A percentile compares a stretch with the other conserved stretches of the same genome.
Conservation (phyloP, 2,888 invertebrate species). For the Dendrolimus pini region DNA sequence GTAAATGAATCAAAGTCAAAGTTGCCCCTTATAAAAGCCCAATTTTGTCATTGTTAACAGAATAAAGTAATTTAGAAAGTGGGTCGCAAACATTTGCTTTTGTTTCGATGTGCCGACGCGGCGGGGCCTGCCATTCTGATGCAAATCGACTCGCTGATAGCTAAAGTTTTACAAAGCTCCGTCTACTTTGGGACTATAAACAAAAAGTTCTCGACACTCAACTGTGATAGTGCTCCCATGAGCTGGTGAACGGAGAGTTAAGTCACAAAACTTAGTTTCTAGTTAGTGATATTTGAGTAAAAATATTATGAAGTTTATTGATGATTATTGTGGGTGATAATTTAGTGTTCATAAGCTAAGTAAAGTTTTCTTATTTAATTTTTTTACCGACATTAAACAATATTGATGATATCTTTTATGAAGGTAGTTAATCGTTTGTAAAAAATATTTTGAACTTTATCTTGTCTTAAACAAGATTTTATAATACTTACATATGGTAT, state of each 20-base stretch:
- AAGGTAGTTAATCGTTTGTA: too few species aligned
- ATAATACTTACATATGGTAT: too few species aligned
- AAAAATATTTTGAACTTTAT: too few species aligned
- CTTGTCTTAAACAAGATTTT: too few species aligned
- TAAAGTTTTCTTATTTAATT: too few species aligned
- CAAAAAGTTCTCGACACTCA: slow-evolving; percentile 32
- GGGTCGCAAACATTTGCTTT: slow-evolving; percentile 34
- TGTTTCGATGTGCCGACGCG: slow-evolving; percentile 23
- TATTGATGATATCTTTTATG: too few species aligned
- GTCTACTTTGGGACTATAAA: slow-evolving; percentile 17
- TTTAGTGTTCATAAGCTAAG: too few species aligned
- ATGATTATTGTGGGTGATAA: too few species aligned
- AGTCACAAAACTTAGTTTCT: neutral
- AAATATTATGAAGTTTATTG: slow-evolving; percentile 1
- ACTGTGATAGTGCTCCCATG: slow-evolving; percentile 26
- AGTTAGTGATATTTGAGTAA: neutral
- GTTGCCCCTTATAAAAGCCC: slow-evolving; percentile 7
- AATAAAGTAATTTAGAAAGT: slow-evolving; percentile 55
- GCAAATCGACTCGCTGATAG: slow-evolving; percentile 44
- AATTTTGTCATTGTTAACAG: slow-evolving; percentile 10
- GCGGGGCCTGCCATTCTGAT: slow-evolving; percentile 49
- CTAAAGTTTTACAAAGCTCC: slow-evolving; percentile 26
- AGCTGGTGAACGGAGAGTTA: neutral
- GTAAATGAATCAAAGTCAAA: too few species aligned
- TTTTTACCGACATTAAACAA: too few species aligned